Percentiles rank a stretch among this genome's conserved stretches.
phyloP scores from a whole-genome alignment of 2,888 invertebrate species.

The Drosophila paranaensis region DNA sequence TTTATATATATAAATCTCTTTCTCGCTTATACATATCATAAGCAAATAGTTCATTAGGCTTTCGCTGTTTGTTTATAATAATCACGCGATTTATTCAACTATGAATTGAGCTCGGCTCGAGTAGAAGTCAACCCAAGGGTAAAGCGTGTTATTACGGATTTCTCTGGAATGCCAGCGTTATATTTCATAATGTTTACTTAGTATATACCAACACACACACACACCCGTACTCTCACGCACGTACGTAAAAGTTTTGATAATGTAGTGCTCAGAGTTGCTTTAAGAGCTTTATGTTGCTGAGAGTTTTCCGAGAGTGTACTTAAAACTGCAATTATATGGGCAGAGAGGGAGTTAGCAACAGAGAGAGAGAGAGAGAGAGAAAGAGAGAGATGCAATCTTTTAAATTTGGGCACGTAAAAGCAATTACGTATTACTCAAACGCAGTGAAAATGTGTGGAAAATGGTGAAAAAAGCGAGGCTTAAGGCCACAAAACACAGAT shows the following conservation, averaged over 20 bases:
- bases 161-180: constrained; percentile 1
- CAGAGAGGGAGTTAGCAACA: no score
- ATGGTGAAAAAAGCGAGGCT: constrained; percentile 12
- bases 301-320: constrained; percentile 14
- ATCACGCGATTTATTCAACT: neutral
- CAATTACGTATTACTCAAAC: constrained; percentile 59
- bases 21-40: neutral
- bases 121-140: constrained; percentile 51
- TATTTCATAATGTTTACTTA: constrained; percentile 12
- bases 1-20: neutral
- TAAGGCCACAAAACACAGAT: constrained; percentile 45
- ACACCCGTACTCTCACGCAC: neutral
- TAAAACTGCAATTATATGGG: constrained; percentile 8
- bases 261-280: constrained; percentile 6
- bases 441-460: constrained; percentile 26
- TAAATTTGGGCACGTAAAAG: constrained; percentile 52
- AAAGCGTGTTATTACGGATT: constrained; percentile 18
- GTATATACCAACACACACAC: neutral
- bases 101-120: constrained; percentile 12
- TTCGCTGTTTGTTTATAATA: neutral
- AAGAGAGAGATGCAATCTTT: constrained; percentile 6
- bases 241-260: neutral
- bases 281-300: constrained; percentile 7
- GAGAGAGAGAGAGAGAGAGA: neutral
- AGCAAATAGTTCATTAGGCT: constrained; percentile 5